Conservation (phyloP, 2,113 vertebrate species). For the Spilogale gracilis region DNA sequence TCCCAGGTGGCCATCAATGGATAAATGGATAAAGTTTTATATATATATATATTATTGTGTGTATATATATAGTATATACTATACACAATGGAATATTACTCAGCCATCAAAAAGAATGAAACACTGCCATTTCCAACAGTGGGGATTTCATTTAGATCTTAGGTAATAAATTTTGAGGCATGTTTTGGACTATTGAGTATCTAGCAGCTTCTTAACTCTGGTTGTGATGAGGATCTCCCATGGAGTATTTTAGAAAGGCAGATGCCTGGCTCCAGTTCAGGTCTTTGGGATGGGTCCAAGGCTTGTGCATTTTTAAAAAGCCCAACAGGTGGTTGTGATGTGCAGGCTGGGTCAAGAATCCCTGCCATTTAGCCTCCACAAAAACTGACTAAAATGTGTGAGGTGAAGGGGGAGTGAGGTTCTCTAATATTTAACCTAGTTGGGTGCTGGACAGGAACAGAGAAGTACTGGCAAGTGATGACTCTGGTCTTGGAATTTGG, state of each 20-base stretch:
- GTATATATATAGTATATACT: not conserved
- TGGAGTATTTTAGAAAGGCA: not conserved
- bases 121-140: not conserved
- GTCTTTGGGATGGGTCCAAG: not conserved
- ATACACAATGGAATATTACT: not conserved
- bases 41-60: too few relatives aligned
- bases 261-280: not conserved
- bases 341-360: not conserved
- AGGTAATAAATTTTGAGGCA: not conserved
- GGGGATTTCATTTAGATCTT: conserved; percentile 6
- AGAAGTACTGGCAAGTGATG: not conserved
- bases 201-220: not conserved
- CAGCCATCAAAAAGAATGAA: not conserved
- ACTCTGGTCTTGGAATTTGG: not conserved
- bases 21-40: not conserved
- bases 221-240: not conserved
- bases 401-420: not conserved
- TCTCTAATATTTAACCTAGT: not conserved
- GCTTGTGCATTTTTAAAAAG: not conserved
- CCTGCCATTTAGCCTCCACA: not conserved
- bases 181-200: not conserved
- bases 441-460: not conserved
- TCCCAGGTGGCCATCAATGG: not conserved
- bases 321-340: not conserved
- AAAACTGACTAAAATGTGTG: not conserved